Evolutionary conservation across 2,113 vertebrate genomes (phyloP).

Genomic region (Panthera tigris): DNA sequence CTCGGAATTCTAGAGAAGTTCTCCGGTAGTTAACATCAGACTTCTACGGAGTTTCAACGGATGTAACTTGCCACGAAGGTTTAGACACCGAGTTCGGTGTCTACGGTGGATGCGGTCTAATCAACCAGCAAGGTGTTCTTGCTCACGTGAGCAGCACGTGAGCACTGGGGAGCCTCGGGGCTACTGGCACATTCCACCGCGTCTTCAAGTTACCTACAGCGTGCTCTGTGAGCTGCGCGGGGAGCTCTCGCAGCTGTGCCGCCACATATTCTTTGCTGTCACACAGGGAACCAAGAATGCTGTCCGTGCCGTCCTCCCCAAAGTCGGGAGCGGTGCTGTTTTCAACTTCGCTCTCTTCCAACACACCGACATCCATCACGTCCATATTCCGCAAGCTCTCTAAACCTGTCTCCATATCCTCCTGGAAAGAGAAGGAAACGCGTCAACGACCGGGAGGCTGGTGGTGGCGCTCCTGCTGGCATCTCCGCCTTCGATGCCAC

Average conservation of each 20-base stretch:
- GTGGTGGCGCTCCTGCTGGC: rapidly evolving
- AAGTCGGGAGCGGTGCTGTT: conserved; percentile 85
- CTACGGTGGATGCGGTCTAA: background rate
- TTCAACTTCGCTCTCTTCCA: conserved; percentile 92
- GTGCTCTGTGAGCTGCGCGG: conserved; percentile 81
- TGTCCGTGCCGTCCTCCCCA: conserved; percentile 84
- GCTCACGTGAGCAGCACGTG: conserved; percentile 8
- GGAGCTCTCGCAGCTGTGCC: conserved; percentile 77
- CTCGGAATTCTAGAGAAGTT: background rate
- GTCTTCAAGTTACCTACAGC: conserved; percentile 81
- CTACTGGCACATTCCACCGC: conserved; percentile 55
- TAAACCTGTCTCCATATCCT: conserved; percentile 87
- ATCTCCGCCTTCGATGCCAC: background rate
- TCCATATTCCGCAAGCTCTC: conserved; percentile 92
- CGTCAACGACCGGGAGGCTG: background rate
- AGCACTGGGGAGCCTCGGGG: conserved; percentile 80
- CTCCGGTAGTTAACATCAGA: background rate
- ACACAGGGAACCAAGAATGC: conserved; percentile 83
- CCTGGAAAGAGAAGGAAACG: conserved; percentile 78
- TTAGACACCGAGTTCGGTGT: background rate
- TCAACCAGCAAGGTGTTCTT: background rate
- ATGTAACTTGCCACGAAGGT: background rate
- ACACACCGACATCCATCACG: conserved; percentile 91
- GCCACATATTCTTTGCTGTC: conserved; percentile 85
- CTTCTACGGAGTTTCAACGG: background rate